Evolutionary conservation across 2,888 invertebrate genomes (phyloP).

Genomic region (Tanypteryx hageni): DNA sequence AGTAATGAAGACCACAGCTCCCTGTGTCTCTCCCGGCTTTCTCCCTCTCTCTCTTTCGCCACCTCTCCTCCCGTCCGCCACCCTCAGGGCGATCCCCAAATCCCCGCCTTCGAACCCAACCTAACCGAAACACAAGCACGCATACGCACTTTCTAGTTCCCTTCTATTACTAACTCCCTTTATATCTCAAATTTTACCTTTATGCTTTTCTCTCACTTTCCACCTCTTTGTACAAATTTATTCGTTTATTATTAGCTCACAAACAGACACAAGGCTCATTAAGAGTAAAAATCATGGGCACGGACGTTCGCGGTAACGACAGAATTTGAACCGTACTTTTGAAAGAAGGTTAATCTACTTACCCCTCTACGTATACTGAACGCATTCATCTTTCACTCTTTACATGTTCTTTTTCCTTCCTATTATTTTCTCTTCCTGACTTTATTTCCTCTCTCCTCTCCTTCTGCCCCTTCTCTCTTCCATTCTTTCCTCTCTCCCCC

Average conservation of each 20-base stretch:
- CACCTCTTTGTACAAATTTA: not conserved
- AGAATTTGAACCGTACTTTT: no score
- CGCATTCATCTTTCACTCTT: not conserved
- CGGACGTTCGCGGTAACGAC: no score
- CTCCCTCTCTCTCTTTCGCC: not conserved
- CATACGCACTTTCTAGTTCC: no score
- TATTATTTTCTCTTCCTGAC: not conserved
- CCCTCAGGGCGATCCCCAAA: not conserved
- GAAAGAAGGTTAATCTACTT: not conserved
- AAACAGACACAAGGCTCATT: no score
- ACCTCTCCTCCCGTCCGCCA: not conserved
- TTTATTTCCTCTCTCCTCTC: not conserved
- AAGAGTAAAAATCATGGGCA: no score
- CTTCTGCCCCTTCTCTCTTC: not conserved
- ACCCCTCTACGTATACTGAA: not conserved
- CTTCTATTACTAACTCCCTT: no score
- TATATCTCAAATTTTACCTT: no score
- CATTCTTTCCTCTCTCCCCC: not conserved
- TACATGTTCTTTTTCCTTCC: not conserved
- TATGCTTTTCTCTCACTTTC: no score
- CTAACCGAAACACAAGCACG: no score
- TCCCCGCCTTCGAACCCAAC: not conserved
- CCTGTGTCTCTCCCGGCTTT: constrained; percentile 25
- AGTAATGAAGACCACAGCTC: constrained; percentile 55
- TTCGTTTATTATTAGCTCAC: not conserved